phyloP scores from a whole-genome alignment of 1,140 invertebrate species.

The Geopemphigus sp. region DNA sequence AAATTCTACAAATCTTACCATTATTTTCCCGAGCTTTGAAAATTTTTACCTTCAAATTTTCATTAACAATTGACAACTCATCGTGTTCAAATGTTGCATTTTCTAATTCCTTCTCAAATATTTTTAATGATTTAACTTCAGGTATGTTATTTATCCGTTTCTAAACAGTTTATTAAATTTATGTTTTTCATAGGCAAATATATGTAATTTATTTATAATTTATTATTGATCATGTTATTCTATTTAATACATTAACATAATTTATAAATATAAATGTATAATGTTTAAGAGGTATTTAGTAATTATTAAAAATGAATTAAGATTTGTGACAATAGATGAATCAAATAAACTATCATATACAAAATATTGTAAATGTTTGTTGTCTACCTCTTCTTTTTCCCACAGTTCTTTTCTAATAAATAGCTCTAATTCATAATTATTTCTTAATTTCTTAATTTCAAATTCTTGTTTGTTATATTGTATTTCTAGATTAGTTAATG shows the following conservation, averaged over 20 bases:
- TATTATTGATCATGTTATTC: no score
- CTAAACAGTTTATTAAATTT: background rate
- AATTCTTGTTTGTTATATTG: background rate
- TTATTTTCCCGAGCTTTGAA: background rate
- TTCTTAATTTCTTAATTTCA: background rate
- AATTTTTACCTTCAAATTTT: slow-evolving; percentile 2
- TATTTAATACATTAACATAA: no score
- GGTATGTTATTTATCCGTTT: slow-evolving; percentile 20
- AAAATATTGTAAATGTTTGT: no score
- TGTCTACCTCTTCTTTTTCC: slow-evolving; percentile 18
- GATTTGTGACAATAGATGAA: no score
- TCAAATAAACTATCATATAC: no score
- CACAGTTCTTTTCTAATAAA: slow-evolving; percentile 6
- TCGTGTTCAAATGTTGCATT: slow-evolving; percentile 21
- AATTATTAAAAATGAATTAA: no score
- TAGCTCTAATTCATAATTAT: background rate
- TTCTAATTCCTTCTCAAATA: background rate
- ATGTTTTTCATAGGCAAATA: background rate
- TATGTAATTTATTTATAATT: no score
- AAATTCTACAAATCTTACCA: background rate
- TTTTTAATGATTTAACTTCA: slow-evolving; percentile 14
- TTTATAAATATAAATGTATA: no score
- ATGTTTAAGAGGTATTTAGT: no score
- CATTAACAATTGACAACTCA: background rate
- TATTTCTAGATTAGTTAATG: slow-evolving; percentile 5